Evolutionary conservation across 2,113 vertebrate genomes (phyloP).

Genomic region (Mystacornis crossleyi): DNA sequence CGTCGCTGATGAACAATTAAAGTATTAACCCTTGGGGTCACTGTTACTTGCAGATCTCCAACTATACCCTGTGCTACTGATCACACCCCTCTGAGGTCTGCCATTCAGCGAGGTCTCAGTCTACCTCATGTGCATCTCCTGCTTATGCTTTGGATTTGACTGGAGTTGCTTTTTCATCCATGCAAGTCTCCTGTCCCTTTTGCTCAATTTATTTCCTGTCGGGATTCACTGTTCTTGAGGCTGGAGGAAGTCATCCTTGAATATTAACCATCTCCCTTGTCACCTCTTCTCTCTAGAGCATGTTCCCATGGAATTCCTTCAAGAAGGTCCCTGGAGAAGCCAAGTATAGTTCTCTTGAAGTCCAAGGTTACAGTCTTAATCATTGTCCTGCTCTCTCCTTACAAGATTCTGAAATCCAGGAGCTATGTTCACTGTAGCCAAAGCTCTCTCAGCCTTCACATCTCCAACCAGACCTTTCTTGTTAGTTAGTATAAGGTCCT

Average conservation of each 20-base stretch:
- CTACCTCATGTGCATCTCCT: not conserved
- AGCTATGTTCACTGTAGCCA: not conserved
- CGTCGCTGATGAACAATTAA: not conserved
- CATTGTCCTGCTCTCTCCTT: not conserved
- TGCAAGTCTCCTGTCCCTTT: not conserved
- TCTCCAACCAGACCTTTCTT: not conserved
- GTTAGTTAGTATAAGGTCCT: not conserved
- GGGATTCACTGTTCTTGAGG: not conserved
- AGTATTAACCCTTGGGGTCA: not conserved
- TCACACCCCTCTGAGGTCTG: not conserved
- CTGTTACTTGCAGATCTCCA: not conserved
- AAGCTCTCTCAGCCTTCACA: not conserved
- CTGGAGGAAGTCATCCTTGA: not conserved
- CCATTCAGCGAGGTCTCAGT: not conserved
- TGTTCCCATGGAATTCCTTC: not conserved
- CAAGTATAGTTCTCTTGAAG: not conserved
- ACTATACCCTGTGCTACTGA: not conserved
- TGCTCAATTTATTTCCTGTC: not conserved
- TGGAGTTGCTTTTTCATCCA: not conserved
- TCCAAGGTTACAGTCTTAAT: not conserved
- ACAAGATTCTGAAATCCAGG: not conserved
- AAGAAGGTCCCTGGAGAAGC: not conserved
- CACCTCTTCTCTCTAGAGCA: fast-evolving
- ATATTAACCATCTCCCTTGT: not conserved
- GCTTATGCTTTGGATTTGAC: not conserved